Evolutionary conservation across 2,113 vertebrate species (phyloP).

Genomic region (Alces alces): DNA sequence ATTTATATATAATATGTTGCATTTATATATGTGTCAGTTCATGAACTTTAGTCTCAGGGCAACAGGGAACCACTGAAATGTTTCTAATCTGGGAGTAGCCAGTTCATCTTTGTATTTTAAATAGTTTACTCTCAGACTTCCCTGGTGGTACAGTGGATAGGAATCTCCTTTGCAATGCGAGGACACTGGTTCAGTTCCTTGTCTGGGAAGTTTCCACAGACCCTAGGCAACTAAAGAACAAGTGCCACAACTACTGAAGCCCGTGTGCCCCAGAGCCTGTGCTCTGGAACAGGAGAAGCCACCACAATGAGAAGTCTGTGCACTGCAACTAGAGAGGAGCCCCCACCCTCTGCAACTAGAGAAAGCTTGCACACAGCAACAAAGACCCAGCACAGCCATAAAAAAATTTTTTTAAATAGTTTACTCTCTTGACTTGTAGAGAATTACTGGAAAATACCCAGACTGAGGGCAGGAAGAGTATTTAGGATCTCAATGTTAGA

Average conservation of each 20-base stretch:
- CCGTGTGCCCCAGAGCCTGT: fast-evolving
- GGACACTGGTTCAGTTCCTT: neutral
- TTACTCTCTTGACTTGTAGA: neutral
- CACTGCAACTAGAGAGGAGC: neutral
- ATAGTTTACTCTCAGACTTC: neutral
- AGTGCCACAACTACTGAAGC: neutral
- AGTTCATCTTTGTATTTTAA: neutral
- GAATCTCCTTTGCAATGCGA: neutral
- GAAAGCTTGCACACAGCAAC: neutral
- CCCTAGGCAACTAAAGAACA: neutral
- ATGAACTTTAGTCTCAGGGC: neutral
- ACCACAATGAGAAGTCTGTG: neutral
- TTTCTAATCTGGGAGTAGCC: neutral
- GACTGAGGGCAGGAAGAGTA: neutral
- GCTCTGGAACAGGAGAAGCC: neutral
- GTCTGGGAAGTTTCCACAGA: neutral
- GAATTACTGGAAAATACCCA: neutral
- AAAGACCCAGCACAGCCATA: neutral
- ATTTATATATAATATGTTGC: neutral
- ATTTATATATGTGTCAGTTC: neutral
- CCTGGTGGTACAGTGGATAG: neutral
- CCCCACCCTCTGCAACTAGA: neutral
- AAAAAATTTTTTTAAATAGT: neutral
- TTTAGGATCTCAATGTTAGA: neutral
- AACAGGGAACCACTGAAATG: neutral